Percentiles rank a stretch among this genome's conserved stretches.
These are phyloP conservation scores for Bombus sylvicola DNA, from an alignment of 1,140 invertebrate species.

Conservation along the genomic window DNA sequence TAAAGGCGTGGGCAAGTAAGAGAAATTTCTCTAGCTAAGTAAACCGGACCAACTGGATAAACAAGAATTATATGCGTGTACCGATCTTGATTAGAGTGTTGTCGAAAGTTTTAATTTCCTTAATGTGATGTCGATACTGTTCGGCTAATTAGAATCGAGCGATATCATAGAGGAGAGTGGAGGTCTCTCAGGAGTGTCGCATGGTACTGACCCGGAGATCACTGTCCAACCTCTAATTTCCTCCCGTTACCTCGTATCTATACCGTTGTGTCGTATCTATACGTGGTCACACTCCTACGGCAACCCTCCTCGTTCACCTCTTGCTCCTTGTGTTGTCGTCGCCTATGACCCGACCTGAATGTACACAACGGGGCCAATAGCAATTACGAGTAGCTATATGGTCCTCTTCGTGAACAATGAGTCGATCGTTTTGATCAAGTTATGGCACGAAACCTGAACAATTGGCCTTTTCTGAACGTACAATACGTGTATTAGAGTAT, in stretches of 20 bases:
- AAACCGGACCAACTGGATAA: slow-evolving; percentile 59
- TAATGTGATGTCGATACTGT: slow-evolving; percentile 65
- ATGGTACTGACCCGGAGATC: slow-evolving; percentile 54
- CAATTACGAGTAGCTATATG: slow-evolving; percentile 65
- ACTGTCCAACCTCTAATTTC: slow-evolving; percentile 69
- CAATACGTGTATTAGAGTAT: too few species aligned
- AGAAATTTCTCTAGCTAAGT: too few species aligned
- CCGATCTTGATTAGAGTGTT: slow-evolving; percentile 4
- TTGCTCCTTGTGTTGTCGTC: slow-evolving; percentile 57
- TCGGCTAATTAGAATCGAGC: slow-evolving; percentile 71
- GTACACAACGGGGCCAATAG: slow-evolving; percentile 68
- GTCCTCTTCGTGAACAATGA: slow-evolving; percentile 53
- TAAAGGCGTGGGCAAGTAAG: slow-evolving; percentile 7
- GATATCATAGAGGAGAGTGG: slow-evolving; percentile 54
- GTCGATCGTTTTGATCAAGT: slow-evolving; percentile 34
- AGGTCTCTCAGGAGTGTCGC: slow-evolving; percentile 42
- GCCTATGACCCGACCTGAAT: slow-evolving; percentile 66
- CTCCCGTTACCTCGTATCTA: slow-evolving; percentile 68
- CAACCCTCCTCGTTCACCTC: slow-evolving; percentile 9
- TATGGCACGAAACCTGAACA: slow-evolving; percentile 3
- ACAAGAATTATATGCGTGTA: slow-evolving; percentile 42
- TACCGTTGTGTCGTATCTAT: slow-evolving; percentile 61
- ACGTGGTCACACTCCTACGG: slow-evolving; percentile 60
- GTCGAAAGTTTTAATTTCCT: slow-evolving; percentile 73
- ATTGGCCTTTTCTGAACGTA: neutral